These are phyloP conservation scores for Brachionus manjavacas DNA, from an alignment of 1,140 invertebrate genomes.

Conservation along the genomic window DNA sequence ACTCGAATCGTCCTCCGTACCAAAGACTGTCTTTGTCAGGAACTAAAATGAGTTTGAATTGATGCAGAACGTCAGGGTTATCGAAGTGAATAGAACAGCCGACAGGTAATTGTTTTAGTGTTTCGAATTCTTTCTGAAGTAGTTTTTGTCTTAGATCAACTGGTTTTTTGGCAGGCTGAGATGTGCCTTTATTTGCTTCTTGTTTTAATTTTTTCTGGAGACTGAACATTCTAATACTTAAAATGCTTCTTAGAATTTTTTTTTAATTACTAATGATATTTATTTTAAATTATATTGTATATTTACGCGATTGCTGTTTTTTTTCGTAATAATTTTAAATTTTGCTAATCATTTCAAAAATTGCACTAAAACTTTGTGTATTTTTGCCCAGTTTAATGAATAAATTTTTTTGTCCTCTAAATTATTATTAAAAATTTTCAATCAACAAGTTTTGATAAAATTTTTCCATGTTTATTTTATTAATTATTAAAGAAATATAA, in stretches of 20 bases:
- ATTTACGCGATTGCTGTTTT: neutral
- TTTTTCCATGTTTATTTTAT: too few species aligned
- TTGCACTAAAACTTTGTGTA: neutral
- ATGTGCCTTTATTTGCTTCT: conserved; percentile 5
- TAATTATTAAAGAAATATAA: too few species aligned
- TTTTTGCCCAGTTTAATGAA: neutral
- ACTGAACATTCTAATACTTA: conserved; percentile 33
- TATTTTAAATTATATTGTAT: neutral
- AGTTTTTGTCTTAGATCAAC: conserved; percentile 41
- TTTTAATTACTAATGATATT: neutral
- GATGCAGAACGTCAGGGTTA: conserved; percentile 29
- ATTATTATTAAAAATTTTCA: neutral
- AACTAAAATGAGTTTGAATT: conserved; percentile 35
- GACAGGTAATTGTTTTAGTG: conserved; percentile 29
- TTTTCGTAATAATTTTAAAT: conserved; percentile 23
- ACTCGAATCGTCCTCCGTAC: conserved; percentile 31
- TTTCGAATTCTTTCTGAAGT: conserved; percentile 42
- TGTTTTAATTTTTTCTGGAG: conserved; percentile 27
- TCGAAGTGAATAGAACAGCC: conserved; percentile 35
- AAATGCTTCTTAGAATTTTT: neutral
- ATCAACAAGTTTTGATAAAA: too few species aligned
- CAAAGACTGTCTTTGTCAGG: conserved; percentile 41
- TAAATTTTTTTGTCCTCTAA: neutral
- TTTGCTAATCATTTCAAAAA: conserved; percentile 32
- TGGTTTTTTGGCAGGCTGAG: conserved; percentile 10